Conservation (phyloP, 2,888 invertebrate genomes). For the Parnassius orleans region DNA sequence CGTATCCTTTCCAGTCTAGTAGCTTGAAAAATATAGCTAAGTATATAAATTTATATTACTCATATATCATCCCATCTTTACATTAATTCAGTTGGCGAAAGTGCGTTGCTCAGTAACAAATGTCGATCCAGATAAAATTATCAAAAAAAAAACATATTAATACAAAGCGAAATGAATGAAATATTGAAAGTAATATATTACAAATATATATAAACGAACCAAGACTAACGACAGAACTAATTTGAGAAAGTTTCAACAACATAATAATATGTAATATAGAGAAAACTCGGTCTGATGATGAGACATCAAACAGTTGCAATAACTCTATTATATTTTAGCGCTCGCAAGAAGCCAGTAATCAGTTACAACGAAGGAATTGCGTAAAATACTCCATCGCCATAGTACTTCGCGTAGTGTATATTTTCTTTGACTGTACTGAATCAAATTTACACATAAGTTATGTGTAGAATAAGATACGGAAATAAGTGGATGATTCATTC, state of each 20-base stretch:
- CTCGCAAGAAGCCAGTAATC: conserved; percentile 10
- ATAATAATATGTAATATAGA: conserved; percentile 20
- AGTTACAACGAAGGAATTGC: conserved; percentile 1
- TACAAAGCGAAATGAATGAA: too few relatives aligned
- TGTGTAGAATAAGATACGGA: too few relatives aligned
- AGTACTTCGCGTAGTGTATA: too few relatives aligned
- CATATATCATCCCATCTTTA: too few relatives aligned
- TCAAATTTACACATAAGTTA: neutral
- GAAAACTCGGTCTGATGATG: conserved; percentile 12
- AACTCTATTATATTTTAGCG: conserved; percentile 10
- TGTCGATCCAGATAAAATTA: neutral
- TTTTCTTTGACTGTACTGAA: neutral
- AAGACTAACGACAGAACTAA: conserved; percentile 7
- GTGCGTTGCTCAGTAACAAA: too few relatives aligned
- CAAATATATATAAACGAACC: conserved; percentile 4
- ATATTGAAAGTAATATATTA: neutral
- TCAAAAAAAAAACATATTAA: too few relatives aligned
- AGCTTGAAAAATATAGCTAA: too few relatives aligned
- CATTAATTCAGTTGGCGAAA: too few relatives aligned
- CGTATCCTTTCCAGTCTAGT: too few relatives aligned
- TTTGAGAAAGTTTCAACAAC: conserved; percentile 11
- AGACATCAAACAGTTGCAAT: conserved; percentile 11
- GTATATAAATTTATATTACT: too few relatives aligned
- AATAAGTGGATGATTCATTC: too few relatives aligned
- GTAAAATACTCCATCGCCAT: neutral